Conservation (phyloP, 2,888 invertebrate species). For the Mycogona germanica region DNA sequence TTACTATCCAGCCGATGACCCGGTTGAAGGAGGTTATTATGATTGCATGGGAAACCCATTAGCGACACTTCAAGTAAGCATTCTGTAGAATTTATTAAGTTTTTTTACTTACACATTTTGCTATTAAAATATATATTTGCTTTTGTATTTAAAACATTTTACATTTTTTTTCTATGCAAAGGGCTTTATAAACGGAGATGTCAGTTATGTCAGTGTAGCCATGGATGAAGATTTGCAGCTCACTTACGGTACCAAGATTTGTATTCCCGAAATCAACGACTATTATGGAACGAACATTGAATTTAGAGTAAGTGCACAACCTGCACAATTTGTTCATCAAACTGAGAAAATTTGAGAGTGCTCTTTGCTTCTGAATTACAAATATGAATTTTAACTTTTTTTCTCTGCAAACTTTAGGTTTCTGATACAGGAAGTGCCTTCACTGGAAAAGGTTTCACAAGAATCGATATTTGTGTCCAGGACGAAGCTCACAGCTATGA, state of each 20-base stretch:
- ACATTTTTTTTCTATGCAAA: background rate
- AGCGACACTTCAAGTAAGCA: slow-evolving; percentile 14
- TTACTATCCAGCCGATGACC: slow-evolving; percentile 16
- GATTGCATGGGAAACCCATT: slow-evolving; percentile 14
- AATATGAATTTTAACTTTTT: background rate
- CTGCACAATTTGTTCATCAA: too few species aligned
- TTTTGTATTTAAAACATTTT: background rate
- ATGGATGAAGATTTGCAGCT: slow-evolving; percentile 15
- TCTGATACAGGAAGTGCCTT: slow-evolving; percentile 15
- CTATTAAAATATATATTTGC: background rate
- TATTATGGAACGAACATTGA: slow-evolving; percentile 14
- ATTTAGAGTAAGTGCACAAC: slow-evolving; percentile 14
- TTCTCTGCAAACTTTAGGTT: slow-evolving; percentile 14
- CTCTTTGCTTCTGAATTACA: too few species aligned
- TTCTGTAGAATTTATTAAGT: background rate
- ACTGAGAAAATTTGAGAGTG: too few species aligned
- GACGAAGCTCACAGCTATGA: slow-evolving; percentile 17
- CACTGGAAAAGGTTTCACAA: slow-evolving; percentile 11
- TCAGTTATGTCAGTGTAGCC: slow-evolving; percentile 15
- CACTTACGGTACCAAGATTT: slow-evolving; percentile 14
- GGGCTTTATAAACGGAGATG: slow-evolving; percentile 11
- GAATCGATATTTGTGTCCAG: slow-evolving; percentile 15
- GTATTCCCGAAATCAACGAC: slow-evolving; percentile 17
- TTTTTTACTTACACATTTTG: background rate
- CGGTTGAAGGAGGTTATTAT: slow-evolving; percentile 16